Percentiles rank a stretch among this genome's conserved stretches.
These are phyloP conservation scores for Marmota monax DNA, from an alignment of 2,113 vertebrate species.

Conservation along the genomic window DNA sequence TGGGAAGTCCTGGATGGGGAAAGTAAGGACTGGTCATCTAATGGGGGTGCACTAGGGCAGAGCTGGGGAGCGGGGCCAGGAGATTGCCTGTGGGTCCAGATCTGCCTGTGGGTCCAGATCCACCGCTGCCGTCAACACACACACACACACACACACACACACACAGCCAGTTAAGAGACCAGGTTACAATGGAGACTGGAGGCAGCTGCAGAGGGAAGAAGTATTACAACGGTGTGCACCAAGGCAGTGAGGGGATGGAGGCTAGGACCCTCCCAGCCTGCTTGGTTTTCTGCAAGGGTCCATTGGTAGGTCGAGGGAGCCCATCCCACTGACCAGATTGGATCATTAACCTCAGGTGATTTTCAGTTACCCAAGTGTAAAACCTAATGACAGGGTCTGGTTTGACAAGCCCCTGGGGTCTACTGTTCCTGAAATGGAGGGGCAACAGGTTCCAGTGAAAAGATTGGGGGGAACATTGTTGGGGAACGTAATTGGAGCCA, in stretches of 20 bases:
- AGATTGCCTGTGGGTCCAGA: too few species aligned
- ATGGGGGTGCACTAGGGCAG: not conserved
- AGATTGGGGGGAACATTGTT: fast-evolving
- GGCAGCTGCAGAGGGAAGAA: not conserved
- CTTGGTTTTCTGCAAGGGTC: not conserved
- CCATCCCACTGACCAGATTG: not conserved
- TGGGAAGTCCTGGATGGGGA: not conserved
- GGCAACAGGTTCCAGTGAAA: not conserved
- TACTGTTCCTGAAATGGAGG: not conserved
- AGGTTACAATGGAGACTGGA: not conserved
- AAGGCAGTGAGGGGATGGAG: fast-evolving
- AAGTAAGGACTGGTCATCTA: not conserved
- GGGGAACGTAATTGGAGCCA: not conserved
- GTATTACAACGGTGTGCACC: fast-evolving
- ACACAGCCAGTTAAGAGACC: not conserved
- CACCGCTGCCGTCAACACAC: too few species aligned
- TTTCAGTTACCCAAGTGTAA: not conserved
- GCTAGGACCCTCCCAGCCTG: too few species aligned
- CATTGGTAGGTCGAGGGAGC: too few species aligned
- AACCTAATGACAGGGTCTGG: not conserved
- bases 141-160: too few species aligned
- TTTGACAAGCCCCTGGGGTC: not conserved
- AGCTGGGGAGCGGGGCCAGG: not conserved
- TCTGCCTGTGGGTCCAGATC: not conserved
- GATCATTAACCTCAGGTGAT: not conserved